Conservation (phyloP, 2,113 vertebrate genomes). For the Trematocara macrostoma region DNA sequence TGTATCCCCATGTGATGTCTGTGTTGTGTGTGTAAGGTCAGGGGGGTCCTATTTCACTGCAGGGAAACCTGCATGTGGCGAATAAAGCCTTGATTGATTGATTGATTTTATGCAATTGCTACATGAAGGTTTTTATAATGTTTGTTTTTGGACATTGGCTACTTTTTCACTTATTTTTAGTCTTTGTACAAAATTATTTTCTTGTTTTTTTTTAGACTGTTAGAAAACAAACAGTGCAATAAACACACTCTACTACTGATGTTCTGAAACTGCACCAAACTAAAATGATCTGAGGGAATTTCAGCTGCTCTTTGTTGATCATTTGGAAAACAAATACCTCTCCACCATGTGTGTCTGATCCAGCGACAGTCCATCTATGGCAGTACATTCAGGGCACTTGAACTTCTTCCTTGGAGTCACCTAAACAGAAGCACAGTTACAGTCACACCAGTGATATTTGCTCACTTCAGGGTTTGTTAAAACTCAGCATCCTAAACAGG, state of each 20-base stretch:
- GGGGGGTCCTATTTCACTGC: too few species aligned
- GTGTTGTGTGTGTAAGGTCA: too few species aligned
- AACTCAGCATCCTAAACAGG: neutral
- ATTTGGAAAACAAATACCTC: conserved; percentile 20
- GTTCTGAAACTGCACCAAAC: neutral
- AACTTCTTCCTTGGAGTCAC: conserved; percentile 99
- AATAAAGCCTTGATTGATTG: too few species aligned
- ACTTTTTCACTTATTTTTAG: neutral
- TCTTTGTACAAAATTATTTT: neutral
- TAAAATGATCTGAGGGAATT: neutral
- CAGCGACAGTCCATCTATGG: conserved; percentile 93
- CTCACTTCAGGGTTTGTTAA: neutral
- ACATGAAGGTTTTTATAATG: neutral
- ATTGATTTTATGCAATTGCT: neutral
- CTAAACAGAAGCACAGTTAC: conserved; percentile 64
- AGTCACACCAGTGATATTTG: neutral
- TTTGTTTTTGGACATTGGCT: neutral
- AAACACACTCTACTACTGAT: neutral
- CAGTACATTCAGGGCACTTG: conserved; percentile 98
- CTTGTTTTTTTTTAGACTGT: neutral
- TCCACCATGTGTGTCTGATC: conserved; percentile 98
- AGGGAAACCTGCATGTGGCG: too few species aligned
- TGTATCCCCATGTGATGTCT: too few species aligned
- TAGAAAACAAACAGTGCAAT: neutral
- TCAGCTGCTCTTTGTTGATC: neutral